Evolutionary conservation across 2,888 invertebrate genomes (phyloP), one percentile per base, ranked within the genome.

Genomic region (Scaptomyza caliginosa): DNA sequence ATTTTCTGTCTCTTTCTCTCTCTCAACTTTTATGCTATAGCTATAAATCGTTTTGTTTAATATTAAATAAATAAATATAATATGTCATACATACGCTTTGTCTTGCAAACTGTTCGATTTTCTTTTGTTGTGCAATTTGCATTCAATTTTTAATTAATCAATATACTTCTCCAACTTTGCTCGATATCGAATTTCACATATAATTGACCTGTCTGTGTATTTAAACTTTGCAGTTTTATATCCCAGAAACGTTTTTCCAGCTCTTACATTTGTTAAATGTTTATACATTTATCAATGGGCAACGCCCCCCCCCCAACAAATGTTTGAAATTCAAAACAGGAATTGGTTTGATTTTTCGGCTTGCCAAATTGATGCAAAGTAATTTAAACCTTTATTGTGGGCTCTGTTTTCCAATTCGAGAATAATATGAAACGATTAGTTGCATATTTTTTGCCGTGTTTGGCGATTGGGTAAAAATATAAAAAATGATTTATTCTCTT

Each of bases 271-370:
- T 60, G 56, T 69, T 65, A 69, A 73, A 74, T 52, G 49, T 50
- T 8, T 17, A 30, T 30, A 21, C 30, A 60, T 73, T 70, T 70
- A 62, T 66, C 66, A 70, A 50, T 42, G 26, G 42, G 28, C 48
- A 38, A 40, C 17, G 40, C 43, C 45, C 49, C 19, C 24, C 32
- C 48, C 7, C 56, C 6, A 24, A 28, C n/a, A 46, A 46, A 26
- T 49, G 36, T 59, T 72, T 58, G 45, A 75, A 56, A 75, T 72
- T 70, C 71, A 65, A 70, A 72, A 56, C 75, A 74, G 64, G 55
- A 57, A 52, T 59, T 63, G 74, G 51, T 39, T 42, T 32, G 28
- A 23, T 23, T 45, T 49, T 57, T 50, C 11, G 32, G 13, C 51
- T 30, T 13, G 24, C 46, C 13, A 19, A 51, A 72, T 72, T 72